phyloP scores from a whole-genome alignment of 2,113 vertebrate genomes.

The Erinaceus europaeus region DNA sequence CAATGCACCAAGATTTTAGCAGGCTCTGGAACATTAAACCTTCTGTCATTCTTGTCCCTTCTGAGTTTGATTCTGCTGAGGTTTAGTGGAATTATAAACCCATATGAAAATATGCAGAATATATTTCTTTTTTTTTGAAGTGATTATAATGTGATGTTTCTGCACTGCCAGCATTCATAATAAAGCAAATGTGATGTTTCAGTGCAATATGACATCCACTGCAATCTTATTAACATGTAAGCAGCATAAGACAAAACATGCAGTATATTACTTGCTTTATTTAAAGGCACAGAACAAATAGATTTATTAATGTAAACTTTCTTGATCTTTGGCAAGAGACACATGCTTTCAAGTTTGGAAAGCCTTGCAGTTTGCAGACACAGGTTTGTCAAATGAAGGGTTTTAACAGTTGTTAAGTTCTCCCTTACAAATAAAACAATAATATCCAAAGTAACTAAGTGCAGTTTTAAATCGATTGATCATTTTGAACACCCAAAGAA shows the following conservation, averaged over 20 bases:
- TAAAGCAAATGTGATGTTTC: slow-evolving; percentile 77
- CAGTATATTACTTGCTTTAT: slow-evolving; percentile 65
- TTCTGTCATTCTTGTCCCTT: slow-evolving; percentile 77
- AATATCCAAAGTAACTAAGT: slow-evolving; percentile 78
- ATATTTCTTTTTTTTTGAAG: slow-evolving; percentile 83
- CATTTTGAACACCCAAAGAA: slow-evolving; percentile 85
- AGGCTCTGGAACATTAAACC: slow-evolving; percentile 75
- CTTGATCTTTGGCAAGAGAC: slow-evolving; percentile 67
- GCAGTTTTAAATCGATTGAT: slow-evolving; percentile 86
- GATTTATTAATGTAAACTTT: slow-evolving; percentile 77
- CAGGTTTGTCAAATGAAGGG: slow-evolving; percentile 68
- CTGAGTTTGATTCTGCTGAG: slow-evolving; percentile 80
- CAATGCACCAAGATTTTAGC: slow-evolving; percentile 70
- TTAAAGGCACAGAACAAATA: slow-evolving; percentile 77
- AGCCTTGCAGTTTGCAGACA: slow-evolving; percentile 55
- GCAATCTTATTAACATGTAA: slow-evolving; percentile 85
- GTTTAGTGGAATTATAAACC: slow-evolving; percentile 84
- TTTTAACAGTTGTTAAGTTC: slow-evolving; percentile 79
- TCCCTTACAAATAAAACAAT: slow-evolving; percentile 84
- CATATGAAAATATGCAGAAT: slow-evolving; percentile 81
- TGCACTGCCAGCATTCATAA: slow-evolving; percentile 79
- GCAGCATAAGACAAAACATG: slow-evolving; percentile 78
- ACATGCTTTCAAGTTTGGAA: slow-evolving; percentile 66
- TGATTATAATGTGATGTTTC: slow-evolving; percentile 82
- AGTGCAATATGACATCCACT: slow-evolving; percentile 76